Evolutionary conservation across 2,113 vertebrate species (phyloP).

Genomic region (Apistogramma diplotaenia): DNA sequence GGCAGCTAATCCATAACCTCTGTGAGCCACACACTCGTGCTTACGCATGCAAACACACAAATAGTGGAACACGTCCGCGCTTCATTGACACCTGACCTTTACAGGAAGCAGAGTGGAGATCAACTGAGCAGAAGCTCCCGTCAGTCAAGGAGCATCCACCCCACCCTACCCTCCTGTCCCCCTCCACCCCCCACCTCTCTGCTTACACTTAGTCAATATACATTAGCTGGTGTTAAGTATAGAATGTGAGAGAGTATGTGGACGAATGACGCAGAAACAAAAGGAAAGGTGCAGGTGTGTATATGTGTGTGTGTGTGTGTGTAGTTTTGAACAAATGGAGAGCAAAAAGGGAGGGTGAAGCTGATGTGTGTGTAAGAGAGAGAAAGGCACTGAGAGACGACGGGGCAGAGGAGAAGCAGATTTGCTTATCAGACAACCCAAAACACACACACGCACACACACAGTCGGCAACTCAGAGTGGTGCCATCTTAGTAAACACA

Average conservation of each 20-base stretch:
- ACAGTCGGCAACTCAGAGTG: background rate
- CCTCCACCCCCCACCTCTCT: background rate
- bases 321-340: background rate
- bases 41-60: background rate
- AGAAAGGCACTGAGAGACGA: background rate
- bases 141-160: constrained; percentile 43
- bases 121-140: constrained; percentile 52
- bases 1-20: constrained; percentile 63
- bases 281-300: too few relatives aligned
- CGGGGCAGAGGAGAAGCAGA: constrained; percentile 4
- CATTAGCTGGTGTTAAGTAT: constrained; percentile 7
- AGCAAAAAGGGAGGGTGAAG: background rate
- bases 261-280: background rate
- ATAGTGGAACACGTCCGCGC: background rate
- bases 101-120: constrained; percentile 31
- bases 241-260: background rate
- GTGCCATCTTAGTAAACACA: constrained; percentile 41
- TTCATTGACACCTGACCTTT: constrained; percentile 60
- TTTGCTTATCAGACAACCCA: constrained; percentile 30
- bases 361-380: background rate
- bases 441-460: constrained; percentile 1
- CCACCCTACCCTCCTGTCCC: background rate
- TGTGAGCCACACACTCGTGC: background rate
- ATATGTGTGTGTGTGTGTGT: too few relatives aligned
- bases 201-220: constrained; percentile 27